These are phyloP conservation scores for Cryptophagus acutangulus DNA, from an alignment of 2,888 invertebrate species.

Conservation along the genomic window DNA sequence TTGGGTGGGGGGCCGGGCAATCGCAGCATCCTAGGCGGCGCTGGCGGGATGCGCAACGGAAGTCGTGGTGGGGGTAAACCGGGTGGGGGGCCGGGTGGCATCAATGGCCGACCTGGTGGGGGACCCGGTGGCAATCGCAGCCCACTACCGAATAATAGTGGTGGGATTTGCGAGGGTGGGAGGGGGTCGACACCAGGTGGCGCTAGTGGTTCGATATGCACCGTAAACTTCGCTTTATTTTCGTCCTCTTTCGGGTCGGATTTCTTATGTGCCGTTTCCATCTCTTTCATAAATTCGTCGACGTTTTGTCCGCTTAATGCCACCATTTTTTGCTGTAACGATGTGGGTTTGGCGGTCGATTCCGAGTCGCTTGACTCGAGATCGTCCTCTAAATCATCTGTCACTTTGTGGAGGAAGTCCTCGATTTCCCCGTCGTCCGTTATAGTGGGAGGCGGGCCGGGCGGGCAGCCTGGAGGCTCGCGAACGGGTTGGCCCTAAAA, in stretches of 20 bases:
- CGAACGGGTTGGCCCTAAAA: slow-evolving; percentile 51
- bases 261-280: slow-evolving; percentile 80
- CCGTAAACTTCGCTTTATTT: slow-evolving; percentile 22
- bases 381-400: slow-evolving; percentile 35
- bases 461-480: slow-evolving; percentile 83
- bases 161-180: slow-evolving; percentile 48
- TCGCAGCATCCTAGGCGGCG: slow-evolving; percentile 51
- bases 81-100: slow-evolving; percentile 58
- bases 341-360: slow-evolving; percentile 58
- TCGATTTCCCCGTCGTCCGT: slow-evolving; percentile 60
- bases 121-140: slow-evolving; percentile 51
- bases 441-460: slow-evolving; percentile 75
- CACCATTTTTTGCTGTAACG: slow-evolving; percentile 80
- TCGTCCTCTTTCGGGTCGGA: slow-evolving; percentile 48
- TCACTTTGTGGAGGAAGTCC: slow-evolving; percentile 32
- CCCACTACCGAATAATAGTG: slow-evolving; percentile 40
- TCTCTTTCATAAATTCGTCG: slow-evolving; percentile 89
- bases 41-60: slow-evolving; percentile 49
- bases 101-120: slow-evolving; percentile 46
- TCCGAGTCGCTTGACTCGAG: slow-evolving; percentile 24
- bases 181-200: slow-evolving; percentile 41
- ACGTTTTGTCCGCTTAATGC: slow-evolving; percentile 88
- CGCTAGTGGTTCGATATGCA: slow-evolving; percentile 36
- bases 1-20: slow-evolving; percentile 37
- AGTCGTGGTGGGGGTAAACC: slow-evolving; percentile 58